Evolutionary conservation across 2,888 invertebrate genomes (phyloP), one percentile per base, ranked within the genome.

Genomic region (Dynastes tityus): DNA sequence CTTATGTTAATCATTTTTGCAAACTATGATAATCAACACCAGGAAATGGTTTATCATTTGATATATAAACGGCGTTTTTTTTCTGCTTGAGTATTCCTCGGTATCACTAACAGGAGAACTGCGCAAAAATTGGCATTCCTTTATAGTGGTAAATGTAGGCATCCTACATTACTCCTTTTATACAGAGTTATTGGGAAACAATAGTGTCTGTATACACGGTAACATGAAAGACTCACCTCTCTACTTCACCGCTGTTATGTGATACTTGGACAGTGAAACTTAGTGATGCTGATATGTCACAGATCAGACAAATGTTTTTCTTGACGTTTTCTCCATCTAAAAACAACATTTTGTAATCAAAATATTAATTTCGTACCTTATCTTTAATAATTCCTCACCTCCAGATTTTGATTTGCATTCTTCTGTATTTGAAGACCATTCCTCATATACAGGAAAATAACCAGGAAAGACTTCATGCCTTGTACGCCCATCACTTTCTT

Each of bases 231-330:
- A 40, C 73, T 74, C 55, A 74, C 73, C 73, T 45, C 37, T 74
- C 49, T 22, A 74, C 58, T 63, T 74, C 73, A 4, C 13, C 40
- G 58, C 27, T 58, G 58, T 58, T 58, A 32, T 58, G 73, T 11
- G 73, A 61, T 3, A 73, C 73, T 61, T 73, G 58, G n/a, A 73
- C 73, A 2, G 73, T 73, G 40, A 61, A 73, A 40, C 61, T 73
- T 45, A 73, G 37, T 16, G 73, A 73, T 27, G 73, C 73, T 11
- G 73, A 73, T 40, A 73, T 73, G 58, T 73, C 73, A 61, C 73
- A 73, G 73, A 73, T 73, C 58, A 73, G 45, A 13, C 73, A 73
- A 2, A 73, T 61, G 58, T 61, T 73, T 40, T 73, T 73, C 61
- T 73, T 73, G 5, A 22, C 49, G 3, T 58, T 27, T 6, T 73